These are phyloP conservation scores for Amphilophus citrinellus DNA, from an alignment of 2,113 vertebrate species.

Conservation along the genomic window DNA sequence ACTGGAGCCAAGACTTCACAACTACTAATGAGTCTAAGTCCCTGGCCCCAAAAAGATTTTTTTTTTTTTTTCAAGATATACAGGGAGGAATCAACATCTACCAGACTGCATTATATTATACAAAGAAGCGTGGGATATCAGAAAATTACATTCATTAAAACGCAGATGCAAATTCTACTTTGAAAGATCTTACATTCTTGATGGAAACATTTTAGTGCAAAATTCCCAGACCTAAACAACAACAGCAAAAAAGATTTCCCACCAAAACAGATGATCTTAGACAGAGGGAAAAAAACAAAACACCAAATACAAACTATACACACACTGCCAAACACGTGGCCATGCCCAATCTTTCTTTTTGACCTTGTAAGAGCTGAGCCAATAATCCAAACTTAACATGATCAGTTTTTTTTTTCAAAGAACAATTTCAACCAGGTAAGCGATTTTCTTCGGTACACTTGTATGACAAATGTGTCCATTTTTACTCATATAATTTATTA, in stretches of 20 bases:
- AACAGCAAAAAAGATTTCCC: background rate
- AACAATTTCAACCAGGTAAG: background rate
- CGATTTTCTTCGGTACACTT: background rate
- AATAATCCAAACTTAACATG: background rate
- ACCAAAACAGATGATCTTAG: background rate
- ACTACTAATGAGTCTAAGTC: background rate
- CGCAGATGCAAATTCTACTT: background rate
- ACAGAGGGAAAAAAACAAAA: accelerated
- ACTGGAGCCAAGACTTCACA: background rate
- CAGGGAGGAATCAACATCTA: background rate
- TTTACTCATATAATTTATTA: background rate
- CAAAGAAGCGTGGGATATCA: background rate
- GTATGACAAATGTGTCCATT: background rate
- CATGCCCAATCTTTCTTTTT: background rate
- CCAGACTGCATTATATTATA: background rate
- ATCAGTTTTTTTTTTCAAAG: background rate
- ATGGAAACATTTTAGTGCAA: too few relatives aligned
- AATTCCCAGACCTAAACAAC: background rate
- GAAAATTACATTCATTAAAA: background rate
- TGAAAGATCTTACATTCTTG: background rate
- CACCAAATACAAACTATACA: background rate
- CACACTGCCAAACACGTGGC: background rate
- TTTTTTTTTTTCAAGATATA: background rate
- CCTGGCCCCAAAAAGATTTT: background rate
- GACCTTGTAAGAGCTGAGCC: background rate